Percentiles rank a stretch among this genome's conserved stretches.
These are phyloP conservation scores for Cirrhinus mrigala DNA, from an alignment of 2,797 vertebrate genomes.

Conservation along the genomic window DNA sequence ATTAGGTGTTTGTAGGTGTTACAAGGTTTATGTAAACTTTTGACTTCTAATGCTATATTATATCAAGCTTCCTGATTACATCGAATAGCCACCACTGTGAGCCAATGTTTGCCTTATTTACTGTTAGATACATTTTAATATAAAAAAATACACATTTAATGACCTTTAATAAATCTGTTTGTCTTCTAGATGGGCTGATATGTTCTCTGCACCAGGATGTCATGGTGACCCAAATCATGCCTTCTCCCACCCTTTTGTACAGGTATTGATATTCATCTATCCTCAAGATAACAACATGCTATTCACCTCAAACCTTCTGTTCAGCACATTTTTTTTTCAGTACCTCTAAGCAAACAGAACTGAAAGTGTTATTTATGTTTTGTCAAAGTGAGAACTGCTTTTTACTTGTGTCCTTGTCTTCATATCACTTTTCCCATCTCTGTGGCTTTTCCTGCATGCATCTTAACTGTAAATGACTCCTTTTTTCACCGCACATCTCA, in stretches of 20 bases:
- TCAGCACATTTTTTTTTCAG: background rate
- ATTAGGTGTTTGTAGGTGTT: too few relatives aligned
- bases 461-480: background rate
- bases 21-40: too few relatives aligned
- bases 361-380: slow-evolving; percentile 21
- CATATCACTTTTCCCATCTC: background rate
- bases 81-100: background rate
- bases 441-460: background rate
- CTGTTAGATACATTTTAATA: background rate
- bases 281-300: background rate
- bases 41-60: too few relatives aligned
- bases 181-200: slow-evolving; percentile 88
- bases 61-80: background rate
- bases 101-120: background rate
- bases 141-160: slow-evolving; percentile 7
- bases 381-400: slow-evolving; percentile 10
- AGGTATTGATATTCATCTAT: slow-evolving; percentile 76
- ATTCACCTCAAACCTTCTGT: background rate
- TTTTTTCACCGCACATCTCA: background rate
- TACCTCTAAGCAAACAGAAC: background rate
- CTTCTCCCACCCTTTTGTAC: slow-evolving; percentile 91
- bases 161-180: slow-evolving; percentile 34
- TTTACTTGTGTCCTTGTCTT: background rate
- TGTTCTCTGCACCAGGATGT: slow-evolving; percentile 83
- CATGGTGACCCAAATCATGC: slow-evolving; percentile 66